Percentiles rank a stretch among this genome's conserved stretches.
phyloP scores from a whole-genome alignment of 1,140 invertebrate species.

The Brachionus paranguensis region DNA sequence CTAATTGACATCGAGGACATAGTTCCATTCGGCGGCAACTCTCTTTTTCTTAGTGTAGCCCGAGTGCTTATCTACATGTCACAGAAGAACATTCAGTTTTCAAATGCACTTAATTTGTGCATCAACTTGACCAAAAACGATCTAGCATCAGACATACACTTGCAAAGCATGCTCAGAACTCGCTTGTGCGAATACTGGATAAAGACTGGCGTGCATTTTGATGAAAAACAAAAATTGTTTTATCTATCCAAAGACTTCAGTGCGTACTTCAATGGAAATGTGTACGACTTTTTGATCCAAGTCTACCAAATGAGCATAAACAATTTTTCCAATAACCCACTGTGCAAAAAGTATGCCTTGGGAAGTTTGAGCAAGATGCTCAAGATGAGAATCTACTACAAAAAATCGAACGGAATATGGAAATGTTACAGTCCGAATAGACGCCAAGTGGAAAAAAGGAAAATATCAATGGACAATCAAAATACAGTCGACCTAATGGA shows the following conservation, averaged over 20 bases:
- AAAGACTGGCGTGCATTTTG: slow-evolving; percentile 1
- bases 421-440: slow-evolving; percentile 2
- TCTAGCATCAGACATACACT: background rate
- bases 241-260: background rate
- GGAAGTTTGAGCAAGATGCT: background rate
- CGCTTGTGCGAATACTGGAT: slow-evolving; percentile 21
- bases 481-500: background rate
- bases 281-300: slow-evolving; percentile 38
- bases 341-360: slow-evolving; percentile 29
- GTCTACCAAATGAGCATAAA: slow-evolving; percentile 39
- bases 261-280: slow-evolving; percentile 1
- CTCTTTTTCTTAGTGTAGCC: slow-evolving; percentile 4
- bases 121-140: slow-evolving; percentile 12
- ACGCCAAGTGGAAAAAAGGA: background rate
- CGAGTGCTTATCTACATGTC: slow-evolving; percentile 22
- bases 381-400: slow-evolving; percentile 28
- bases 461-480: background rate
- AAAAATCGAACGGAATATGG: slow-evolving; percentile 24
- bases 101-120: background rate
- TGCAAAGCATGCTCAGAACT: background rate
- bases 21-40: slow-evolving; percentile 20
- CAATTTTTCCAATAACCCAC: slow-evolving; percentile 26
- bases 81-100: background rate
- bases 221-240: background rate
- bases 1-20: slow-evolving; percentile 37